Base-by-base conservation (phyloP, 2,888 invertebrate genomes). In the Drosophila tanythrix region DNA sequence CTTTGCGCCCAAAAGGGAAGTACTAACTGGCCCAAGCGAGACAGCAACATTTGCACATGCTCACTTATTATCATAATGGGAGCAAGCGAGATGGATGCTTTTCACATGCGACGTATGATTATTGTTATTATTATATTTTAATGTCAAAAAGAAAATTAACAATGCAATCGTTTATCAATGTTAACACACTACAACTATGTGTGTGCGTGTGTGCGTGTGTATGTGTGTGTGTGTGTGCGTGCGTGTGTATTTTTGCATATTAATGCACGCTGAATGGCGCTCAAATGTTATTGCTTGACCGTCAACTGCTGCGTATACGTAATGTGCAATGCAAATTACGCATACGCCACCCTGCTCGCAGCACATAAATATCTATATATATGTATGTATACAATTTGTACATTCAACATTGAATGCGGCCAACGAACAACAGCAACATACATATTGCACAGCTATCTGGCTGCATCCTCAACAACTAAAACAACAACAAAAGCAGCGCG, bases 231-330 rank as follows among this genome's bases (percentile, higher is more conserved):
- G 21, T 36, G 50, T 50, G n/a, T 31, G 8, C 33, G n/a, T 48
- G 15, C 52, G 29, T 43, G 55, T 38, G 48, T 72, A 48, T 57
- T 31, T 74, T 48, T 55, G 53, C 46, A 61, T 78, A 52, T 77
- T 69, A 51, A 65, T 62, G 64, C 58, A 7, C 13, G 43, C 53
- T 43, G 55, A 50, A 56, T 38, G 56, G 63, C 62, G 74, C 53
- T 62, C 43, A 77, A 74, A 62, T 57, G 65, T 78, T 74, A 78
- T 78, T 78, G 74, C 70, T 78, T 78, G 78, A 74, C 78, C 79
- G 78, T 71, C 78, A 78, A 65, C 74, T 40, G 46, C 31, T 55
- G 72, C 80, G 80, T 79, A 79, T 79, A 76, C 80, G 80, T 67
- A 79, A 79, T 80, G 52, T 63, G 61, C 65, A 38, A 57, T 65